Evolutionary conservation across 2,888 invertebrate genomes (phyloP).

Genomic region (Cecidostiba fungosa): DNA sequence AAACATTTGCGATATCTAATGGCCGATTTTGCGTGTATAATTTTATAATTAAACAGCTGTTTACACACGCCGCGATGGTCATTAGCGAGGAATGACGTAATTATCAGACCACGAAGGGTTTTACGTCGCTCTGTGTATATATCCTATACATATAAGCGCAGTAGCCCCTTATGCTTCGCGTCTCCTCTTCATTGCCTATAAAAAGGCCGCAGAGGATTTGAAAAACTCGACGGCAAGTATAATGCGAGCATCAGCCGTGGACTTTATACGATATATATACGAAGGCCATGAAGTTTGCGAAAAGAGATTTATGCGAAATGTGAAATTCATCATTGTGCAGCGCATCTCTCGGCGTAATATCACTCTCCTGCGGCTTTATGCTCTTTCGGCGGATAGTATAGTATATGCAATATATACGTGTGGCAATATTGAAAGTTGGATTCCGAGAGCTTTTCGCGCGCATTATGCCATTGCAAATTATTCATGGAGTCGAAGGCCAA

Average conservation of each 20-base stretch:
- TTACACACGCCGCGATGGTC: not conserved
- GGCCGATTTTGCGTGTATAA: too few species aligned
- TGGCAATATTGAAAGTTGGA: not conserved
- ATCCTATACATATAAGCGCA: too few species aligned
- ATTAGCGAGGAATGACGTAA: not conserved
- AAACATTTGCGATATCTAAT: too few species aligned
- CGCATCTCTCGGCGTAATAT: constrained; percentile 14
- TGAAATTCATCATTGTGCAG: constrained; percentile 28
- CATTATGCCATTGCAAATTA: constrained; percentile 6
- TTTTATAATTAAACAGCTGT: too few species aligned
- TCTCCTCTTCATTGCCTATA: constrained; percentile 28
- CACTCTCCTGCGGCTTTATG: constrained; percentile 16
- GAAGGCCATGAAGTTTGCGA: constrained; percentile 19
- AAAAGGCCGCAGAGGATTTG: not conserved
- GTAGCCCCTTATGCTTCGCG: not conserved
- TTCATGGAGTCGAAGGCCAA: not conserved
- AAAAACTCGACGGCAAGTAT: constrained; percentile 13
- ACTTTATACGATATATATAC: constrained; percentile 39
- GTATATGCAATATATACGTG: not conserved
- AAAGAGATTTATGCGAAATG: constrained; percentile 32
- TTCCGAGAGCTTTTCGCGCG: not conserved
- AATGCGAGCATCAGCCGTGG: constrained; percentile 1
- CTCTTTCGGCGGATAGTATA: not conserved
- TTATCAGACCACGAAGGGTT: not conserved
- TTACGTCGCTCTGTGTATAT: not conserved